phyloP scores from a whole-genome alignment of 2,797 vertebrate genomes.

The Sebastes matsubarae region DNA sequence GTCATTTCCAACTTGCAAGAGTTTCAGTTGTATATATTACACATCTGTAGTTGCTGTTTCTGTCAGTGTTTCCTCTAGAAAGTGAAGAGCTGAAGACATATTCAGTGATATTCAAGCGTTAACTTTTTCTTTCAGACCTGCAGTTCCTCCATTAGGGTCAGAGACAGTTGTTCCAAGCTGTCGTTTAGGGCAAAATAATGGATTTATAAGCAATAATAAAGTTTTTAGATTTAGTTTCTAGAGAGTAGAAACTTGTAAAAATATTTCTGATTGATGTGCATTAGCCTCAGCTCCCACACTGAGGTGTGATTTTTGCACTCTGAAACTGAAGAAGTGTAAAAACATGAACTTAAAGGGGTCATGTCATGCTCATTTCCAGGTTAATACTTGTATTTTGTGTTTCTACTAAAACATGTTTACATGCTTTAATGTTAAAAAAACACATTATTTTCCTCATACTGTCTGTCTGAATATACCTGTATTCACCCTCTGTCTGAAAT shows the following conservation, averaged over 20 bases:
- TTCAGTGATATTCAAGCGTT: background rate
- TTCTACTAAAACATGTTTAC: too few species aligned
- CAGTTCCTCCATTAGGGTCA: background rate
- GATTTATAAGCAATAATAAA: background rate
- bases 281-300: background rate
- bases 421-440: too few species aligned
- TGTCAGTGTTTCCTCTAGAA: background rate
- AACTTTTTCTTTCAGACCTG: background rate
- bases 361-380: too few species aligned
- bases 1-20: background rate
- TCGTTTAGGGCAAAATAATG: background rate
- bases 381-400: too few species aligned
- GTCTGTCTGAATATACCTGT: too few species aligned
- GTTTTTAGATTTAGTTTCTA: too few species aligned
- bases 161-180: background rate
- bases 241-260: too few species aligned
- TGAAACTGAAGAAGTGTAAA: slow-evolving; percentile 1
- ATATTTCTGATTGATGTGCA: background rate
- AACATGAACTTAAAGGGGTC: too few species aligned
- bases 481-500: too few species aligned
- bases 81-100: background rate
- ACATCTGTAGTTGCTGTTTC: background rate
- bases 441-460: too few species aligned
- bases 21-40: background rate
- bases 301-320: slow-evolving; percentile 1